A percentile compares a stretch with the other conserved stretches of the same genome.
Evolutionary conservation across 2,797 vertebrate species (phyloP).

Genomic region (Antrozous pallidus): DNA sequence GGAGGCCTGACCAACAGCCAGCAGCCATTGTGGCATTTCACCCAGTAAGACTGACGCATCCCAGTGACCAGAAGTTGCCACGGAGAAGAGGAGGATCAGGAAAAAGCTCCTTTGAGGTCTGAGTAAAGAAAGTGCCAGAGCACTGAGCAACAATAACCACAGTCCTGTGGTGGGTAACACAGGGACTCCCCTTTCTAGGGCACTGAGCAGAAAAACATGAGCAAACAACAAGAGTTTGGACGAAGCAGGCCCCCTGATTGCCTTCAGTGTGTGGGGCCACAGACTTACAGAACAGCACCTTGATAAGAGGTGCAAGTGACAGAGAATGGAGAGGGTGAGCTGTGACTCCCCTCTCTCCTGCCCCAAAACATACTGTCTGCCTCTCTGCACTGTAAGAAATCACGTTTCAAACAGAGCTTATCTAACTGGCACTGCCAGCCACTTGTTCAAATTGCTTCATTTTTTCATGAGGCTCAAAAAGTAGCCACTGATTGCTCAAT

Average conservation of each 20-base stretch:
- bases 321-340: background rate
- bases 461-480: background rate
- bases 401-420: background rate
- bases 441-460: background rate
- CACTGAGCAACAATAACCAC: background rate
- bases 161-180: background rate
- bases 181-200: background rate
- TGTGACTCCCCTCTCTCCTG: background rate
- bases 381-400: background rate
- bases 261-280: background rate
- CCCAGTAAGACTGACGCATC: background rate
- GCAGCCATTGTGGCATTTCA: background rate
- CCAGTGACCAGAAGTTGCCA: background rate
- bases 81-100: background rate
- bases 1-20: background rate
- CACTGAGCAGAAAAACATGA: background rate
- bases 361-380: background rate
- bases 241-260: background rate
- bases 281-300: background rate
- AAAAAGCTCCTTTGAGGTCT: background rate
- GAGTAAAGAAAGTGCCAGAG: background rate
- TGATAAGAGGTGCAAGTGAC: background rate
- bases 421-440: background rate
- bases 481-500: background rate
- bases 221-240: background rate